Evolutionary conservation across 2,888 invertebrate genomes (phyloP).

Genomic region (Cerastis rubricosa): DNA sequence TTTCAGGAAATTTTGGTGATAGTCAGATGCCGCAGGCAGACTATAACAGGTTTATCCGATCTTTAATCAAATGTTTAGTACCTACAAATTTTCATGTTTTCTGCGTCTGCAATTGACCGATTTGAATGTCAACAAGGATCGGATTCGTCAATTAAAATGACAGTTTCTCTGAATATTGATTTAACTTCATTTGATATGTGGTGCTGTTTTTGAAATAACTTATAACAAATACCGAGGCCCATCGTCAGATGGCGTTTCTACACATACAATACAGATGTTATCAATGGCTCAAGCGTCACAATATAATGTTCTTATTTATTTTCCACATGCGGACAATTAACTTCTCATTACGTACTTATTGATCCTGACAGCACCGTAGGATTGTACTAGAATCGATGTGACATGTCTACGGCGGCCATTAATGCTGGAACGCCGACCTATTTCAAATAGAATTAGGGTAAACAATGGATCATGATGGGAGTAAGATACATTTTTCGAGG

Average conservation of each 20-base stretch:
- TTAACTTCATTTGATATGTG: constrained; percentile 2
- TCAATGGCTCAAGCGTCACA: constrained; percentile 2
- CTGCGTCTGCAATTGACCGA: constrained; percentile 16
- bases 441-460: too few relatives aligned
- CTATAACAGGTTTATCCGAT: constrained; percentile 17
- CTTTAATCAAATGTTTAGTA: constrained; percentile 15
- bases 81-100: constrained; percentile 8
- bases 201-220: background rate
- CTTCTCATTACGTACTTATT: constrained; percentile 34
- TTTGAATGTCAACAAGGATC: background rate
- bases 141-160: constrained; percentile 8
- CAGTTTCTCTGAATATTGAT: constrained; percentile 12
- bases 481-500: too few relatives aligned
- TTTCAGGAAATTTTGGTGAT: background rate
- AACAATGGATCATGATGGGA: too few relatives aligned
- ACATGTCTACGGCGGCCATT: background rate
- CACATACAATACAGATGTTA: constrained; percentile 11
- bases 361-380: constrained; percentile 7
- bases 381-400: constrained; percentile 11
- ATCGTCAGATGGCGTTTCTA: background rate
- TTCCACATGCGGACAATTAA: background rate
- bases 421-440: too few relatives aligned
- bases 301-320: constrained; percentile 21
- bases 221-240: constrained; percentile 3
- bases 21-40: background rate